These are phyloP conservation scores for Salvelinus alpinus DNA, from an alignment of 2,113 vertebrate species.

Conservation along the genomic window DNA sequence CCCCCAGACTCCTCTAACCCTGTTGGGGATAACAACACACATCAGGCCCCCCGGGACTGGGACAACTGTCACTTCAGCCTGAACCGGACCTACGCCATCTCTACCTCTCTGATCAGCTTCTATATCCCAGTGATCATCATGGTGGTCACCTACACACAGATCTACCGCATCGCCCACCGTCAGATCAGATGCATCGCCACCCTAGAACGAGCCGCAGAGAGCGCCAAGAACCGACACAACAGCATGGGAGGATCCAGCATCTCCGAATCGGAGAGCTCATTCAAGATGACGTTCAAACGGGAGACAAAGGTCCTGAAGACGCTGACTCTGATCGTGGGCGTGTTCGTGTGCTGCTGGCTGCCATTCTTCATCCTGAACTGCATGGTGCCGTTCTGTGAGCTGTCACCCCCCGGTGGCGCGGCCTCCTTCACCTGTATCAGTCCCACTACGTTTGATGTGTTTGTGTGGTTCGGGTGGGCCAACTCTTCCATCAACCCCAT, in stretches of 20 bases:
- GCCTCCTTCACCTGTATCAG: conserved; percentile 89
- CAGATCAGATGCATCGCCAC: conserved; percentile 94
- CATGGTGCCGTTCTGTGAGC: conserved; percentile 95
- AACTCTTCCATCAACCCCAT: conserved; percentile 98
- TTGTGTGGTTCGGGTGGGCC: conserved; percentile 98
- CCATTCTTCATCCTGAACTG: conserved; percentile 97
- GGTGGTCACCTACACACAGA: conserved; percentile 97
- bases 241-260: conserved; percentile 78
- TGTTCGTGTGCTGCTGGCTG: conserved; percentile 98
- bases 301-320: conserved; percentile 98
- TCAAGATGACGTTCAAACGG: conserved; percentile 96
- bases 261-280: conserved; percentile 89
- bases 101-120: conserved; percentile 95
- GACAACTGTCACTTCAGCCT: conserved; percentile 95
- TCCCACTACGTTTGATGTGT: conserved; percentile 93
- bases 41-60: conserved; percentile 49
- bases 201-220: conserved; percentile 92
- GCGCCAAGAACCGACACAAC: conserved; percentile 92
- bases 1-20: conserved; percentile 22
- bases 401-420: conserved; percentile 63
- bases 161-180: conserved; percentile 96
- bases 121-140: conserved; percentile 98
- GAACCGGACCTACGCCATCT: conserved; percentile 96
- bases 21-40: conserved; percentile 71
- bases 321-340: conserved; percentile 96